Percentiles rank a stretch among this genome's conserved stretches.
Conservation (phyloP, 2,888 invertebrate species). For the Antitype chi region DNA sequence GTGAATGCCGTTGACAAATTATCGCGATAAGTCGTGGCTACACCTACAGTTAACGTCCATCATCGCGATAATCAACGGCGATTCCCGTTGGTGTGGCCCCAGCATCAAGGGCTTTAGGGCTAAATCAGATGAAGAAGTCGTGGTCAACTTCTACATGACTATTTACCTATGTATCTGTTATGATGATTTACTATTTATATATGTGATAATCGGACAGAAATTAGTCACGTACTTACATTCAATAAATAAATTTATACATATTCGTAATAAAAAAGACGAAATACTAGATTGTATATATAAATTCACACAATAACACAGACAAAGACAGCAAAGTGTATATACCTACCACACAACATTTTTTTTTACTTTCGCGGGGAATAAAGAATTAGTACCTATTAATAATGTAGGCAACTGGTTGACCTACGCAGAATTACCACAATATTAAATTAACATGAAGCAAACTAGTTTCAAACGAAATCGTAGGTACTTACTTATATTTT, state of each 20-base stretch:
- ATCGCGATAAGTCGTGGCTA: no score
- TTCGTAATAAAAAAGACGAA: no score
- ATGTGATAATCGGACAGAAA: neutral
- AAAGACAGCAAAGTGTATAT: no score
- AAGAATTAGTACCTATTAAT: no score
- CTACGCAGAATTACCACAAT: neutral
- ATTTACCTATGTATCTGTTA: neutral
- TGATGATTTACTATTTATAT: neutral
- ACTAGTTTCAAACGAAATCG: neutral
- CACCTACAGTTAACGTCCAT: no score
- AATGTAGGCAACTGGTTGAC: neutral
- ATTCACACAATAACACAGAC: no score
- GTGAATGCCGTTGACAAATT: no score
- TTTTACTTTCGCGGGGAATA: neutral
- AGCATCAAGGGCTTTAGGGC: neutral
- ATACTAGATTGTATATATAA: no score
- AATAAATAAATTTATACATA: no score
- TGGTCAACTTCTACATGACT: neutral
- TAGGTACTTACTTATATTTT: constrained; percentile 63
- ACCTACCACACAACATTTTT: no score
- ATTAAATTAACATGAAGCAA: neutral
- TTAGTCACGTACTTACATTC: neutral
- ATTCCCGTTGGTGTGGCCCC: no score
- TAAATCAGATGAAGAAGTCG: neutral
- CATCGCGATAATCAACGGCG: no score